phyloP scores from a whole-genome alignment of 2,797 vertebrate genomes.

The Threskiornis aethiopicus region DNA sequence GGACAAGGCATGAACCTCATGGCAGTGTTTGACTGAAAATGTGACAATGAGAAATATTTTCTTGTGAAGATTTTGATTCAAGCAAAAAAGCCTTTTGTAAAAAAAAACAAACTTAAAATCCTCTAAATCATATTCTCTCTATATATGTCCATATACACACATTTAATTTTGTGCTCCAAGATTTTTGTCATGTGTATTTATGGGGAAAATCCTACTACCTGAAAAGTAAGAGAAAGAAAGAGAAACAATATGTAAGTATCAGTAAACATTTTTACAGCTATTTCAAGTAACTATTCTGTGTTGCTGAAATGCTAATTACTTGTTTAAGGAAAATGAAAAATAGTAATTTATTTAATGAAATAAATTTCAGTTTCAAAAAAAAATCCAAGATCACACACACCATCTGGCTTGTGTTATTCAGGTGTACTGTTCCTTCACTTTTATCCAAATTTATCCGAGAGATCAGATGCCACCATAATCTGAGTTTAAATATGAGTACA shows the following conservation, averaged over 20 bases:
- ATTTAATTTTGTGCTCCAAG: neutral
- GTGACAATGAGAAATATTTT: neutral
- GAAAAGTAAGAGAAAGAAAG: neutral
- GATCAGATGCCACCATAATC: neutral
- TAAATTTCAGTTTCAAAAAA: neutral
- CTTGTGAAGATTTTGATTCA: neutral
- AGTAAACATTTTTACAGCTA: neutral
- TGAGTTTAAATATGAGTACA: neutral
- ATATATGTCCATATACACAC: neutral
- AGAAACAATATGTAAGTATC: neutral
- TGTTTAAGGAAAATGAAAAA: neutral
- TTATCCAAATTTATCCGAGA: neutral
- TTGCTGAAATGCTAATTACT: neutral
- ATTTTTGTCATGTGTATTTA: neutral
- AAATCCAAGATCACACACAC: neutral
- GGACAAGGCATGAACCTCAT: neutral
- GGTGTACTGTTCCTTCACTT: neutral
- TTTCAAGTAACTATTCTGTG: neutral
- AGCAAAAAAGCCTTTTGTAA: neutral
- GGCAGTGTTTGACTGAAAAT: neutral
- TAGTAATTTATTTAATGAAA: neutral
- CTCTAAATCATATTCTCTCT: neutral
- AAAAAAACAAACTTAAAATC: neutral
- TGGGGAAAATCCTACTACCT: neutral
- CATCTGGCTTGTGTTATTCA: neutral